A percentile compares a stretch with the other conserved stretches of the same genome.
Evolutionary conservation across 2,888 invertebrate genomes (phyloP).

Genomic region (Callimorpha dominula): DNA sequence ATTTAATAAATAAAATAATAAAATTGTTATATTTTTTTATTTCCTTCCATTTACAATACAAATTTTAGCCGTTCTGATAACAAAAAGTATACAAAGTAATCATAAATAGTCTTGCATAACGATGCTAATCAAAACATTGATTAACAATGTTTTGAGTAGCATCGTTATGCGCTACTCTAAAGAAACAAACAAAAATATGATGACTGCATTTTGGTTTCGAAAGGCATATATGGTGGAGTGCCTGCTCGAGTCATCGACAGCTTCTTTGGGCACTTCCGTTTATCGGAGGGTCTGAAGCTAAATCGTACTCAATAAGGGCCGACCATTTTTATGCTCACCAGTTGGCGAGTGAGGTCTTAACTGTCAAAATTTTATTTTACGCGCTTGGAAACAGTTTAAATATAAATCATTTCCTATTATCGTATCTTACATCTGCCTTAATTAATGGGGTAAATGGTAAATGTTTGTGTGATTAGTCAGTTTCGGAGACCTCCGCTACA

Average conservation of each 20-base stretch:
- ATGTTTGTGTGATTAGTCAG: too few relatives aligned
- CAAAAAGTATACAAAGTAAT: background rate
- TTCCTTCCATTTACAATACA: background rate
- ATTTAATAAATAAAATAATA: constrained; percentile 58
- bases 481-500: too few relatives aligned
- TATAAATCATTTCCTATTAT: too few relatives aligned
- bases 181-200: background rate
- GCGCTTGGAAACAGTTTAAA: too few relatives aligned
- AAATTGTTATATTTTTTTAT: constrained; percentile 25
- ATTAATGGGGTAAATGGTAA: too few relatives aligned
- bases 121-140: background rate
- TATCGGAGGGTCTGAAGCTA: constrained; percentile 15
- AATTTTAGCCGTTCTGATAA: background rate
- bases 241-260: background rate
- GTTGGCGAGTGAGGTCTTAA: too few relatives aligned
- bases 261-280: constrained; percentile 13
- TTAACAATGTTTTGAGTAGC: background rate
- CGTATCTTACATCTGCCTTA: too few relatives aligned
- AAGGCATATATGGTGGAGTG: background rate
- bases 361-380: too few relatives aligned
- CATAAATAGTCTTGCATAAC: background rate
- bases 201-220: background rate
- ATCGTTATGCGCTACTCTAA: background rate
- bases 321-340: too few relatives aligned
- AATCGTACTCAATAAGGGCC: background rate